Conservation (phyloP, 2,797 vertebrate genomes). For the Hylomyscus alleni region DNA sequence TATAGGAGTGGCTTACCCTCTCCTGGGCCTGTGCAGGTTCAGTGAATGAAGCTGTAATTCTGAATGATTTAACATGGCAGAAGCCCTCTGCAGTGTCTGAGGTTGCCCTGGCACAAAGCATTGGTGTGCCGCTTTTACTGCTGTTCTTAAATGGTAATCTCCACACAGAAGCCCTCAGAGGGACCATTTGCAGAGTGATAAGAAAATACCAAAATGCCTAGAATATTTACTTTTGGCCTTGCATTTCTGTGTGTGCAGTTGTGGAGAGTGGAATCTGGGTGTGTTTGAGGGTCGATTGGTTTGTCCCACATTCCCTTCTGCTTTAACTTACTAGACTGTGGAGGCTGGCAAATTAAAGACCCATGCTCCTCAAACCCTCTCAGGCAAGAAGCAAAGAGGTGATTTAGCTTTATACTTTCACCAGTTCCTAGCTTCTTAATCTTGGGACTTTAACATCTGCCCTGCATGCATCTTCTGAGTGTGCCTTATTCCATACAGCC, state of each 20-base stretch:
- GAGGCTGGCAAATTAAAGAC: not conserved
- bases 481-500: not conserved
- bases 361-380: fast-evolving
- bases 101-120: not conserved
- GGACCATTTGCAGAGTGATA: not conserved
- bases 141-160: not conserved
- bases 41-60: not conserved
- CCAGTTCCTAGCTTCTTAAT: not conserved
- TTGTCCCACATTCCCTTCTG: not conserved
- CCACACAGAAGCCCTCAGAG: not conserved
- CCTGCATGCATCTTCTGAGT: not conserved
- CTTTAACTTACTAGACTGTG: not conserved
- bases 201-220: not conserved
- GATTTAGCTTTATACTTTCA: not conserved
- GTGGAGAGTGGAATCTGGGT: not conserved
- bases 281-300: not conserved
- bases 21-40: not conserved
- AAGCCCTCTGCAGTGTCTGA: not conserved
- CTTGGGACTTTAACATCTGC: not conserved
- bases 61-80: not conserved
- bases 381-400: not conserved
- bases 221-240: not conserved
- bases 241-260: not conserved
- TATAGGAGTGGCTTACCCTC: not conserved
- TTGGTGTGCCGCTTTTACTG: not conserved